A percentile compares a stretch with the other conserved stretches of the same genome.
Conservation (phyloP, 2,888 invertebrate species). For the Mimachlamys varia region DNA sequence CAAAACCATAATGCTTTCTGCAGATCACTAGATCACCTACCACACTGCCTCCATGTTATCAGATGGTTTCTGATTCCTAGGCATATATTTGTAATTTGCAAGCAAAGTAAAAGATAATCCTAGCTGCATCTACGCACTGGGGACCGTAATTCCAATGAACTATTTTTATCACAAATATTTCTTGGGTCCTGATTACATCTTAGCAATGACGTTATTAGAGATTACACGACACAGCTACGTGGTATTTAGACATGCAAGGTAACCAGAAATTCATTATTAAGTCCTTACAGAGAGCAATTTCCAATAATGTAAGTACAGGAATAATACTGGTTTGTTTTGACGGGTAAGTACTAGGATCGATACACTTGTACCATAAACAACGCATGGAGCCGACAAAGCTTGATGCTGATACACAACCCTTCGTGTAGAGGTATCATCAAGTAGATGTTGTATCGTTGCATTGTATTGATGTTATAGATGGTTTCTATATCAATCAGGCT, state of each 20-base stretch:
- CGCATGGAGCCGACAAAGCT: not conserved
- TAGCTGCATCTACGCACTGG: not conserved
- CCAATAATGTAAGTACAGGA: not conserved
- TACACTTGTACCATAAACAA: not conserved
- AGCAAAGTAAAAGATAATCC: conserved; percentile 20
- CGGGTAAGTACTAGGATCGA: not conserved
- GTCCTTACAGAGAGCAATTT: not conserved
- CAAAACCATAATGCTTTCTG: not conserved
- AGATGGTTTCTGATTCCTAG: not conserved
- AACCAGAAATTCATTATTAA: conserved; percentile 3
- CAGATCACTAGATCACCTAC: not conserved
- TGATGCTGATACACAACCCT: not conserved
- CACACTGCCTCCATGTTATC: not conserved
- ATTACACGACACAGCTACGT: not conserved
- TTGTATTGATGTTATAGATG: too few relatives aligned
- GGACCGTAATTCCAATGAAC: not conserved
- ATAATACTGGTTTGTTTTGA: not conserved
- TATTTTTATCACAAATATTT: conserved; percentile 23
- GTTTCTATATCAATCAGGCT: too few relatives aligned
- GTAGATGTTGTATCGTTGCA: too few relatives aligned
- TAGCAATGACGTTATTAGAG: not conserved
- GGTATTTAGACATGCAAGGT: not conserved
- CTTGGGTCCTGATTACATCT: not conserved
- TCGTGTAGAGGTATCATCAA: too few relatives aligned
- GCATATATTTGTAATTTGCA: conserved; percentile 6